Conservation (phyloP, 2,888 invertebrate species). For the Mythimna ferrago region DNA sequence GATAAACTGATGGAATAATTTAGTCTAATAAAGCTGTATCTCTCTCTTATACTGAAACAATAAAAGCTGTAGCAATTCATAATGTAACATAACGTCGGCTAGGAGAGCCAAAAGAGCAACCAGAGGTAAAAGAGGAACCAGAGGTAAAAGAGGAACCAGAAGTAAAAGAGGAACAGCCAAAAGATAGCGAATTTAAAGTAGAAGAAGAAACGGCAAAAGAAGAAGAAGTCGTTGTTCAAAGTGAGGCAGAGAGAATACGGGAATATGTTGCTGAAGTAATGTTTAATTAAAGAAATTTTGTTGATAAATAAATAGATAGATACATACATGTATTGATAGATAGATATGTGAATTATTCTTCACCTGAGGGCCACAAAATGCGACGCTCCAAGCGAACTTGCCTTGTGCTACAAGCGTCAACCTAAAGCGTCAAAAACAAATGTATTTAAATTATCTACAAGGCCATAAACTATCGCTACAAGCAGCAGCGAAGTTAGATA, state of each 20-base stretch:
- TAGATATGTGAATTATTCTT: too few relatives aligned
- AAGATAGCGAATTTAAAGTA: background rate
- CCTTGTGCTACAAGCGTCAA: too few relatives aligned
- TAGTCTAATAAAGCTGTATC: background rate
- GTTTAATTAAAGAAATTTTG: background rate
- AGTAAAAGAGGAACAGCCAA: slow-evolving; percentile 11
- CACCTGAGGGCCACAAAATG: too few relatives aligned
- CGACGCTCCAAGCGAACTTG: too few relatives aligned
- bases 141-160: background rate
- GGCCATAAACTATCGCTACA: too few relatives aligned
- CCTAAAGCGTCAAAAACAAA: too few relatives aligned
- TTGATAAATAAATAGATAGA: background rate
- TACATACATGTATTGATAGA: too few relatives aligned
- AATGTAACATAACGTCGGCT: background rate
- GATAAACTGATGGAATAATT: background rate
- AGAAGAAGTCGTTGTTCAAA: slow-evolving; percentile 23
- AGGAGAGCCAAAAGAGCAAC: slow-evolving; percentile 33
- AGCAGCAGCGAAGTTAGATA: too few relatives aligned
- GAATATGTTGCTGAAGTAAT: slow-evolving; percentile 73
- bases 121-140: background rate
- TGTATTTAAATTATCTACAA: too few relatives aligned
- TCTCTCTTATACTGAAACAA: background rate
- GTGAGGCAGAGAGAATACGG: slow-evolving; percentile 58
- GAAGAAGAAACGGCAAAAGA: slow-evolving; percentile 26
- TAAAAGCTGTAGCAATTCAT: background rate